Conservation (phyloP, 64 coral and sea anemone species). For the Cladopsammia gracilis region DNA sequence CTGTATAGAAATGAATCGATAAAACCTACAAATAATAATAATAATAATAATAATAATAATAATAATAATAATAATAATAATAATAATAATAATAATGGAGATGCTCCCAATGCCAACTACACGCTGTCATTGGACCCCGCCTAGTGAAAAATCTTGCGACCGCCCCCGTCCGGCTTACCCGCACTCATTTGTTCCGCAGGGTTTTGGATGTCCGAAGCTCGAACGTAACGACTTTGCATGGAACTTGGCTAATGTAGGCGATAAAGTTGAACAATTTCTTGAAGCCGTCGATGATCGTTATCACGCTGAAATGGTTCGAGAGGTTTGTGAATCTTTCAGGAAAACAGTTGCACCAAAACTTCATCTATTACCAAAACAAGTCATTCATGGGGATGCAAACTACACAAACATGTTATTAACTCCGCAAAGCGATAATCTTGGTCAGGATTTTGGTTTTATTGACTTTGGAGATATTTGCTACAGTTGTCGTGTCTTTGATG, state of each 20-base stretch:
- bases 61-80: no score
- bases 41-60: no score
- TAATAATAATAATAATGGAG: no score
- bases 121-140: no score
- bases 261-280: neutral
- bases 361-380: slow-evolving; percentile 38
- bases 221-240: neutral
- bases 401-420: slow-evolving; percentile 51
- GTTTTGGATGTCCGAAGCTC: neutral
- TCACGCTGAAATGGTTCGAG: slow-evolving; percentile 36
- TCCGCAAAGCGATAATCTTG: neutral
- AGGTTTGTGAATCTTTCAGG: slow-evolving; percentile 47
- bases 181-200: neutral
- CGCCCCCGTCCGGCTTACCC: neutral
- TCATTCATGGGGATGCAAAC: slow-evolving; percentile 75
- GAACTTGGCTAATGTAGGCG: neutral
- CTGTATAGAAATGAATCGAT: no score
- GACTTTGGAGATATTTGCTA: slow-evolving; percentile 61
- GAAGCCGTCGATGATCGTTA: slow-evolving; percentile 37
- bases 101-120: no score
- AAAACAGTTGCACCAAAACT: slow-evolving; percentile 26
- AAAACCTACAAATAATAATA: no score
- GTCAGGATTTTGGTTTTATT: slow-evolving; percentile 54
- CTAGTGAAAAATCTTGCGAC: no score
- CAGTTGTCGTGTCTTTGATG: slow-evolving; percentile 56